These are phyloP conservation scores for Argentina silus DNA, from an alignment of 2,797 vertebrate species.

Conservation along the genomic window DNA sequence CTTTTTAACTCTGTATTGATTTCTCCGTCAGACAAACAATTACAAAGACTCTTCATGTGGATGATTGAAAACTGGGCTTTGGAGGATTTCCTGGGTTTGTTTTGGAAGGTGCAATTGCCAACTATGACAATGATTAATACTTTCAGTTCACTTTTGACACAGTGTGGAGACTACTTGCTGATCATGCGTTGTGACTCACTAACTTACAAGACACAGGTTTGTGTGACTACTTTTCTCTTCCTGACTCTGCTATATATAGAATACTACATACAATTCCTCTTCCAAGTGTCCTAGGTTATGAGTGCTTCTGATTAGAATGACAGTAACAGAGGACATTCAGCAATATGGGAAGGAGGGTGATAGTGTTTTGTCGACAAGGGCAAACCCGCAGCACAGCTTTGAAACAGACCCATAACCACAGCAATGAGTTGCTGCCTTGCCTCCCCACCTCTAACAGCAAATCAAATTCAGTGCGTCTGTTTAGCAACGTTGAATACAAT, in stretches of 20 bases:
- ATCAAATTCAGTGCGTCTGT: background rate
- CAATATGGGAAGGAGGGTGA: background rate
- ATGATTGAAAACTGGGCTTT: background rate
- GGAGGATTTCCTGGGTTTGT: background rate
- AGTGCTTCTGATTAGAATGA: conserved; percentile 1
- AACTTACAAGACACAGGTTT: no score
- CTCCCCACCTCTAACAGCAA: background rate
- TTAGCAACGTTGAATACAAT: conserved; percentile 12
- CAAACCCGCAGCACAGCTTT: background rate
- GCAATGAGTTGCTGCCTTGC: background rate
- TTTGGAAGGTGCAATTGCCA: background rate
- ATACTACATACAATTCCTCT: background rate
- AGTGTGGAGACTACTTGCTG: background rate
- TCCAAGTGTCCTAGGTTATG: background rate
- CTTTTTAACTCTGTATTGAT: conserved; percentile 21
- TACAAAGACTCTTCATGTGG: background rate
- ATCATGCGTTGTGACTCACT: no score
- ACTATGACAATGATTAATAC: conserved; percentile 8
- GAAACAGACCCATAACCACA: background rate
- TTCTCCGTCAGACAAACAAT: conserved; percentile 12
- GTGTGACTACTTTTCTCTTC: no score
- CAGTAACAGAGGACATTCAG: background rate
- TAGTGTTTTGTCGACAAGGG: background rate
- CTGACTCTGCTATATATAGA: background rate
- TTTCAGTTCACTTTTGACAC: background rate